Evolutionary conservation across 2,888 invertebrate species (phyloP).

Genomic region (Parthenolecanium corni): DNA sequence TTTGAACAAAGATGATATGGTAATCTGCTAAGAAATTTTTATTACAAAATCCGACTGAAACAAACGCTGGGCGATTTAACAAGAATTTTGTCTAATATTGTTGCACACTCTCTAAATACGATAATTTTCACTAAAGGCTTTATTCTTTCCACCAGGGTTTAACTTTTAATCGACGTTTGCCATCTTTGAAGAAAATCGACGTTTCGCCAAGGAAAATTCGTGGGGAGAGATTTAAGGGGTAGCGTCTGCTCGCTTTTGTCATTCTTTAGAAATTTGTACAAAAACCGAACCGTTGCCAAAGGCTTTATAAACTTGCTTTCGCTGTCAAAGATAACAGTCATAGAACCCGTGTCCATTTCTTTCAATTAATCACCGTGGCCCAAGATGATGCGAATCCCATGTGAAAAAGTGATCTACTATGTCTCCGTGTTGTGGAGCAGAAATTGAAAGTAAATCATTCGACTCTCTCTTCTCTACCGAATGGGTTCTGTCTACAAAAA

Average conservation of each 20-base stretch:
- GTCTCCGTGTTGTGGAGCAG: neutral
- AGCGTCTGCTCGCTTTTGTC: constrained; percentile 16
- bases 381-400: constrained; percentile 17
- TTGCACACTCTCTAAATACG: too few relatives aligned
- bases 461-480: neutral
- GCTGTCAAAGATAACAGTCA: constrained; percentile 24
- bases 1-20: too few relatives aligned
- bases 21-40: too few relatives aligned
- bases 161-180: too few relatives aligned
- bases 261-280: constrained; percentile 15
- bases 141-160: too few relatives aligned
- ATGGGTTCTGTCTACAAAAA: neutral
- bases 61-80: too few relatives aligned
- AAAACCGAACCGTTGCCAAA: constrained; percentile 19
- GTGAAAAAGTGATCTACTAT: constrained; percentile 18
- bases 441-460: constrained; percentile 27
- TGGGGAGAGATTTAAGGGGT: neutral
- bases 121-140: too few relatives aligned
- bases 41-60: too few relatives aligned
- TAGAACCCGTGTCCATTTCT: constrained; percentile 25
- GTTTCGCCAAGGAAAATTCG: neutral
- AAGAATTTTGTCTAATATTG: too few relatives aligned
- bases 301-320: constrained; percentile 23
- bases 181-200: neutral
- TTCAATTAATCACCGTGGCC: constrained; percentile 23